A percentile compares a stretch with the other conserved stretches of the same genome.
These are phyloP conservation scores for Sitta carolinensis DNA, from an alignment of 2,797 vertebrate genomes.

Conservation along the genomic window DNA sequence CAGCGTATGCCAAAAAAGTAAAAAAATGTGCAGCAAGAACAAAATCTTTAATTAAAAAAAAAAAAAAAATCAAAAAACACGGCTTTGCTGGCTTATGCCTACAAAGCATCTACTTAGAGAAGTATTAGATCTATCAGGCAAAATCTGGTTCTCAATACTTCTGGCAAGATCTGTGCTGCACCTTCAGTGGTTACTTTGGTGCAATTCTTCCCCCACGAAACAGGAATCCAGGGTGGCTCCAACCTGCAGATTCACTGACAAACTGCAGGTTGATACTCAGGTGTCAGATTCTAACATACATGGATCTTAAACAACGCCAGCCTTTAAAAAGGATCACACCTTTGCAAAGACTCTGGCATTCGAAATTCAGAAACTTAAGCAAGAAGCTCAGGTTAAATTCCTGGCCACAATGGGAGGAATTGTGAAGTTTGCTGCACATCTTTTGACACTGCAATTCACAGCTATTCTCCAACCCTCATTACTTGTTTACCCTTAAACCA, in stretches of 20 bases:
- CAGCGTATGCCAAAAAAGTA: neutral
- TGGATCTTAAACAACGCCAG: neutral
- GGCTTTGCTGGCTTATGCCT: neutral
- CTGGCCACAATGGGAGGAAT: neutral
- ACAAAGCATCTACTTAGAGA: neutral
- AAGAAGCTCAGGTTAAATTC: neutral
- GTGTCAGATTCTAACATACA: neutral
- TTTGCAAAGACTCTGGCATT: neutral
- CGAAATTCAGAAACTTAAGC: neutral
- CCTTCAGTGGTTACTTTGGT: neutral
- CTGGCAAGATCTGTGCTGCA: neutral
- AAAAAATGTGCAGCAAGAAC: constrained; percentile 68
- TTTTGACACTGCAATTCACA: constrained; percentile 58
- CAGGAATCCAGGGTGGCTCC: neutral
- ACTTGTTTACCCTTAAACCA: constrained; percentile 55
- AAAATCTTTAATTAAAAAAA: neutral
- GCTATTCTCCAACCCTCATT: constrained; percentile 28
- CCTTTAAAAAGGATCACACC: neutral
- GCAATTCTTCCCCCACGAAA: neutral
- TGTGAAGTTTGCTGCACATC: constrained; percentile 62
- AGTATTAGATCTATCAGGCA: neutral
- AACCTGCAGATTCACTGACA: neutral
- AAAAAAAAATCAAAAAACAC: neutral
- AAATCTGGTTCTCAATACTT: neutral
- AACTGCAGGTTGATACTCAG: neutral